phyloP scores from a whole-genome alignment of 2,888 invertebrate genomes.

The Lasioglossum figueresi region DNA sequence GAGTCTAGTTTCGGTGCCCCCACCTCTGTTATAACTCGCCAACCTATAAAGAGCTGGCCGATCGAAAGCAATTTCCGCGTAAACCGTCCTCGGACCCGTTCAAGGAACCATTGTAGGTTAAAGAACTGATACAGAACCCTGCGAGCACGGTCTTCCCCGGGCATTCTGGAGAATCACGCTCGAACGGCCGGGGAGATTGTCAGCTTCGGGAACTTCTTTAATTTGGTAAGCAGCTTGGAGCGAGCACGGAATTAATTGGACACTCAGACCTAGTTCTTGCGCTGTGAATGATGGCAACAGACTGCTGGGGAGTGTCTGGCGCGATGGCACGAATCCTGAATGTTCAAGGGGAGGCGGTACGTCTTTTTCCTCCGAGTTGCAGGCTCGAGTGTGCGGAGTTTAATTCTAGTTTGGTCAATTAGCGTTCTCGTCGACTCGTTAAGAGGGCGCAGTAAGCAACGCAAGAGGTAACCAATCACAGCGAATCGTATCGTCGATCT shows the following conservation, averaged over 20 bases:
- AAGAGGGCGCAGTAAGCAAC: no score
- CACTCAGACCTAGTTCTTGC: neutral
- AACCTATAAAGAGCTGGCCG: neutral
- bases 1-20: slow-evolving; percentile 22
- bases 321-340: neutral
- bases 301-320: neutral
- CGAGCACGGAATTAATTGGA: neutral
- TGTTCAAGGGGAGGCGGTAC: neutral
- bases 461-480: no score
- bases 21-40: slow-evolving; percentile 34
- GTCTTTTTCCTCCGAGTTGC: neutral
- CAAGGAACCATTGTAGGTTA: slow-evolving; percentile 9
- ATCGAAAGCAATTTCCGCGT: slow-evolving; percentile 37
- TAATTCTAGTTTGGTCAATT: neutral
- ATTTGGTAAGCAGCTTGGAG: neutral
- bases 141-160: neutral
- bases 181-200: neutral
- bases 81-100: slow-evolving; percentile 12
- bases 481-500: no score
- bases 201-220: neutral
- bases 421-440: neutral
- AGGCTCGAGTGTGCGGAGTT: neutral
- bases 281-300: neutral
- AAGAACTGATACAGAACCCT: neutral
- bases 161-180: neutral